Percentiles rank a stretch among this genome's conserved stretches.
Evolutionary conservation across 1,140 invertebrate genomes (phyloP).

Genomic region (Scaptodrosophila lebanonensis): DNA sequence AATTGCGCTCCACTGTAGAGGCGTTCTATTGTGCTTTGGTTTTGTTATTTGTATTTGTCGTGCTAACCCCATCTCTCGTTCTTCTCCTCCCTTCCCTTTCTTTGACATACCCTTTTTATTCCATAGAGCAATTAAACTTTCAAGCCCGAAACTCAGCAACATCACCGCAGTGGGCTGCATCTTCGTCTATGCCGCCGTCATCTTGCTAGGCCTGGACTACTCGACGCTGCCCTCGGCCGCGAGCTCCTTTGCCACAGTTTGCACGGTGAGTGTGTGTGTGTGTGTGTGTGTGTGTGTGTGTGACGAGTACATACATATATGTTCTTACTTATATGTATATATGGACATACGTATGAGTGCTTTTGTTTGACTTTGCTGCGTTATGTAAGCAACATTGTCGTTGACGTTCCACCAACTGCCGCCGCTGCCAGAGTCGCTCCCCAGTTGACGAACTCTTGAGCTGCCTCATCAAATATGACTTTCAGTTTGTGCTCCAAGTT

Average conservation of each 20-base stretch:
- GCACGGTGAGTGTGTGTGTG: conserved; percentile 84
- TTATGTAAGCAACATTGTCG: conserved; percentile 43
- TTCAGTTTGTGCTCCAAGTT: conserved; percentile 62
- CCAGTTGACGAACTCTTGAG: not conserved
- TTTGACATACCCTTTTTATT: conserved; percentile 10
- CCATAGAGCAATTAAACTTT: conserved; percentile 90
- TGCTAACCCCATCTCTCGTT: conserved; percentile 10
- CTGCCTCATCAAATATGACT: conserved; percentile 68
- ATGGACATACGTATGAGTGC: not conserved
- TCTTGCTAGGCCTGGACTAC: conserved; percentile 91
- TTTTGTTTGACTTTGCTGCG: conserved; percentile 65
- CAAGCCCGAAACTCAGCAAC: conserved; percentile 97
- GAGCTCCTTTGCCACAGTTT: conserved; percentile 87
- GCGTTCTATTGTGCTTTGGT: too few species aligned
- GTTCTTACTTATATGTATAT: not conserved
- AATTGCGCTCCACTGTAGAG: too few species aligned
- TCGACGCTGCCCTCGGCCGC: conserved; percentile 83
- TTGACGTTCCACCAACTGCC: conserved; percentile 1
- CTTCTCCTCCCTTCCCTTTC: conserved; percentile 7
- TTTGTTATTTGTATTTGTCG: too few species aligned
- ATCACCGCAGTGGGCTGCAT: conserved; percentile 96
- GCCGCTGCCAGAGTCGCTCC: not conserved
- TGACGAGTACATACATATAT: too few species aligned
- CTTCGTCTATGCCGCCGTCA: conserved; percentile 94
- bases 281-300: not conserved